These are phyloP conservation scores for Amaurobius ferox DNA, from an alignment of 2,888 invertebrate species.

Conservation along the genomic window DNA sequence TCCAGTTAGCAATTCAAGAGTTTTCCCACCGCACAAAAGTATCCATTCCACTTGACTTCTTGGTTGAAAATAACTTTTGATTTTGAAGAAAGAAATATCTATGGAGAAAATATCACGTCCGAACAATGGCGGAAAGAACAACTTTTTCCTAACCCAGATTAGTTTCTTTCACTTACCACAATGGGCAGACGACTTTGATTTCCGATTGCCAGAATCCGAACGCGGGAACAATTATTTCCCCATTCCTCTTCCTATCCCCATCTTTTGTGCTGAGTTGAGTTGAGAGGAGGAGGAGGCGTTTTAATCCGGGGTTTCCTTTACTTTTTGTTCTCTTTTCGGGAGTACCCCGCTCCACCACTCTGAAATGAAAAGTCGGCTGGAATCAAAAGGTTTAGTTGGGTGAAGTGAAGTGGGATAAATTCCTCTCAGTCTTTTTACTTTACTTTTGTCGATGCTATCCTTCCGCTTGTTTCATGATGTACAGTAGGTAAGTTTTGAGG, in stretches of 20 bases:
- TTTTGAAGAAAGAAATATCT: not conserved
- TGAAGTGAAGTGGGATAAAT: slow-evolving; percentile 5
- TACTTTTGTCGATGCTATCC: too few species aligned
- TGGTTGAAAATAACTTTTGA: not conserved
- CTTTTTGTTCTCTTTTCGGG: not conserved
- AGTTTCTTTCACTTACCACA: slow-evolving; percentile 16
- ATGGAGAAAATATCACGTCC: not conserved
- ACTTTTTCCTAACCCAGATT: not conserved
- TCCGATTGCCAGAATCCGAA: slow-evolving; percentile 6
- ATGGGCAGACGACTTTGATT: slow-evolving; percentile 8
- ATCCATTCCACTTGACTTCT: slow-evolving; percentile 1
- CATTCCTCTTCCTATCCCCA: not conserved
- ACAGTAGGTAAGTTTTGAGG: not conserved
- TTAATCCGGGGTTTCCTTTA: not conserved
- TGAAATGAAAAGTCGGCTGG: not conserved
- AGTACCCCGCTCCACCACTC: not conserved
- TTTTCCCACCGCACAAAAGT: not conserved
- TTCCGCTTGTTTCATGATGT: slow-evolving; percentile 8
- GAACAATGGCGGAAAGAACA: not conserved
- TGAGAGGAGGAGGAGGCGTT: not conserved
- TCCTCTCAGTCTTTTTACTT: too few species aligned
- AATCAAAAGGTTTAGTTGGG: slow-evolving; percentile 14
- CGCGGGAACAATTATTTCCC: slow-evolving; percentile 11
- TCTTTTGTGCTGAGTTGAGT: not conserved
- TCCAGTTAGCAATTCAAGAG: too few species aligned